Evolutionary conservation across 2,888 invertebrate genomes (phyloP).

Genomic region (Vanessa cardui): DNA sequence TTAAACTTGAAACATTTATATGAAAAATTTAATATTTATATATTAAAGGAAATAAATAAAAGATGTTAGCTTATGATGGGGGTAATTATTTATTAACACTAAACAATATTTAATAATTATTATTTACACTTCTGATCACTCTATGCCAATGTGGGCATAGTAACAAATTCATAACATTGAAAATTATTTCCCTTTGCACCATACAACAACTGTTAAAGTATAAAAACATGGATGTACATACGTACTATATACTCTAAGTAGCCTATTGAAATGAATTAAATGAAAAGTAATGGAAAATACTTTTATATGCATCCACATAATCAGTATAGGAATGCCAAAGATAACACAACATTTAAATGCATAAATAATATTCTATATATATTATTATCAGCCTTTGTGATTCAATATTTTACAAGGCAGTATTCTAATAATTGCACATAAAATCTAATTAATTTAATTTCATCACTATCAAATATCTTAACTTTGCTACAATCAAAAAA

Average conservation of each 20-base stretch:
- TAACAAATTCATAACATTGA: slow-evolving; percentile 32
- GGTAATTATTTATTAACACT: slow-evolving; percentile 71
- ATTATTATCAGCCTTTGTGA: slow-evolving; percentile 5
- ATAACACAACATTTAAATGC: slow-evolving; percentile 11
- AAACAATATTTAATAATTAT: slow-evolving; percentile 68
- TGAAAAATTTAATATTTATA: slow-evolving; percentile 8
- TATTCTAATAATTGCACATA: slow-evolving; percentile 2
- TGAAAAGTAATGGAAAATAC: slow-evolving; percentile 6
- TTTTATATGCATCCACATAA: slow-evolving; percentile 9
- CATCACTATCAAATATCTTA: not conserved
- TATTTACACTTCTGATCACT: slow-evolving; percentile 41
- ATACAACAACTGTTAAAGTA: slow-evolving; percentile 18
- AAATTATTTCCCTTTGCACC: slow-evolving; percentile 23
- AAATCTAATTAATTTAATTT: not conserved
- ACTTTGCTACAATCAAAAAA: not conserved
- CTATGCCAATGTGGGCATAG: slow-evolving; percentile 33
- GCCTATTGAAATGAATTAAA: slow-evolving; percentile 6
- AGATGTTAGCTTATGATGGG: slow-evolving; percentile 52
- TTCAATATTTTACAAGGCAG: not conserved
- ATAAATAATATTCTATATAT: not conserved
- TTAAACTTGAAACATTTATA: not conserved
- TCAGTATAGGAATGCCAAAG: slow-evolving; percentile 26
- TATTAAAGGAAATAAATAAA: slow-evolving; percentile 45
- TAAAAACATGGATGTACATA: slow-evolving; percentile 14
- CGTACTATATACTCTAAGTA: slow-evolving; percentile 1